phyloP scores from a whole-genome alignment of 2,797 vertebrate genomes.

The Enteromius fasciolatus region DNA sequence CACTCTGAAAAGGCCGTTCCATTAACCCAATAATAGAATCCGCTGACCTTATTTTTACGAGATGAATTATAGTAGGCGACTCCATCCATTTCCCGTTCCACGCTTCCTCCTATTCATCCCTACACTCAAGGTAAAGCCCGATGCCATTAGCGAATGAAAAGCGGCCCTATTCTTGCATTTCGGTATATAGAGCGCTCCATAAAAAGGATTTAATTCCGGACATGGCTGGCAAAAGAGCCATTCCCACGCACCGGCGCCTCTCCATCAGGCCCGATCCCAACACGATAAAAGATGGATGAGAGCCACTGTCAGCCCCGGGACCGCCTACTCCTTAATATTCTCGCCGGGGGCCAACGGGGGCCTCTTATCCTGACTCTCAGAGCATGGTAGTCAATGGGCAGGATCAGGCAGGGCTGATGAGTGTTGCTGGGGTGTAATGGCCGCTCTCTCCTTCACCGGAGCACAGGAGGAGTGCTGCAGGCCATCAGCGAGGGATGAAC shows the following conservation, averaged over 20 bases:
- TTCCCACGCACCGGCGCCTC: slow-evolving; percentile 60
- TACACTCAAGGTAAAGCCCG: slow-evolving; percentile 49
- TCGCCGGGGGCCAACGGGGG: slow-evolving; percentile 58
- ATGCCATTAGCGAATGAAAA: slow-evolving; percentile 59
- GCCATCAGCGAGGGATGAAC: slow-evolving; percentile 62
- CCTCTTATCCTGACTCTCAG: slow-evolving; percentile 52
- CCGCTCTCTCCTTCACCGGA: slow-evolving; percentile 51
- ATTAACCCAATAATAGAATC: slow-evolving; percentile 38
- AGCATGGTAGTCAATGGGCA: slow-evolving; percentile 58
- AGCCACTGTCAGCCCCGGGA: slow-evolving; percentile 61
- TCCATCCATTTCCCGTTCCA: slow-evolving; percentile 32
- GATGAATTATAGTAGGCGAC: slow-evolving; percentile 33
- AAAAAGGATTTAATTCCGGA: slow-evolving; percentile 62
- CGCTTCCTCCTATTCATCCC: slow-evolving; percentile 24
- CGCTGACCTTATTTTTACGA: slow-evolving; percentile 40
- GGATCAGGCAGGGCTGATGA: slow-evolving; percentile 47
- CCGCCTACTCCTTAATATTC: slow-evolving; percentile 70
- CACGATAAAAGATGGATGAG: slow-evolving; percentile 68
- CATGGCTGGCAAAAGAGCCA: slow-evolving; percentile 53
- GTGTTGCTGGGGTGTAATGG: slow-evolving; percentile 48
- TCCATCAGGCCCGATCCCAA: slow-evolving; percentile 62
- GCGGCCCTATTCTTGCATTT: slow-evolving; percentile 62
- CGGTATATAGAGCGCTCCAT: slow-evolving; percentile 59
- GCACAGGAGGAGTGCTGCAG: slow-evolving; percentile 69
- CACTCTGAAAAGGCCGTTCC: slow-evolving; percentile 41